phyloP scores from a whole-genome alignment of 2,797 vertebrate genomes.

The Brachymystax lenok region DNA sequence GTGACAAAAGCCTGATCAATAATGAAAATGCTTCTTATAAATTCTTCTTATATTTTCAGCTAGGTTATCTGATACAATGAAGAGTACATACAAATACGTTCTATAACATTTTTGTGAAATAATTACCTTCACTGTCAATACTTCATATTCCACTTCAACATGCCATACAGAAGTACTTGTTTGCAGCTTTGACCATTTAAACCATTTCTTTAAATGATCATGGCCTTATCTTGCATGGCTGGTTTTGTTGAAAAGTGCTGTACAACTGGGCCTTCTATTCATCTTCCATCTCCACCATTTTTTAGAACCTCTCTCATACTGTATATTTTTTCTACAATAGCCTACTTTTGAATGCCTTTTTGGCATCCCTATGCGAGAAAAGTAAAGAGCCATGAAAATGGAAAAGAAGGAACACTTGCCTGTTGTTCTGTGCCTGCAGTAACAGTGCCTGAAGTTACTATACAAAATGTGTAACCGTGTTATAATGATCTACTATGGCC shows the following conservation, averaged over 20 bases:
- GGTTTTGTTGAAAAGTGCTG: conserved; percentile 22
- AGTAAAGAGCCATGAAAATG: conserved; percentile 30
- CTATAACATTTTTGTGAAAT: not conserved
- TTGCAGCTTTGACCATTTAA: conserved; percentile 32
- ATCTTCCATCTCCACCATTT: conserved; percentile 38
- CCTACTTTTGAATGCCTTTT: not conserved
- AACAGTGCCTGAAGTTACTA: not conserved
- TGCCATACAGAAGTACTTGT: conserved; percentile 4
- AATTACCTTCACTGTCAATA: not conserved
- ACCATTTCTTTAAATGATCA: conserved; percentile 16
- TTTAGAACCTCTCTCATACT: not conserved
- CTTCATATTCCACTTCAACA: not conserved
- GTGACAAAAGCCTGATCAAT: not conserved
- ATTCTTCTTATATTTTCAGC: not conserved
- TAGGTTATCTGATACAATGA: not conserved
- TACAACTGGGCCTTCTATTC: conserved; percentile 52
- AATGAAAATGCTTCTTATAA: not conserved
- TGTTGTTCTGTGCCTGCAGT: conserved; percentile 29
- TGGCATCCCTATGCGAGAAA: conserved; percentile 21
- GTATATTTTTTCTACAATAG: not conserved
- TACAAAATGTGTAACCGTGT: conserved; percentile 3
- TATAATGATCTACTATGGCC: conserved; percentile 38
- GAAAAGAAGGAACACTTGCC: conserved; percentile 43
- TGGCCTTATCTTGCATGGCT: conserved; percentile 39
- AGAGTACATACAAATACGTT: not conserved